Evolutionary conservation across 2,888 invertebrate species (phyloP), one percentile per base, ranked within the genome.

Genomic region (Zaprionus lineosus): DNA sequence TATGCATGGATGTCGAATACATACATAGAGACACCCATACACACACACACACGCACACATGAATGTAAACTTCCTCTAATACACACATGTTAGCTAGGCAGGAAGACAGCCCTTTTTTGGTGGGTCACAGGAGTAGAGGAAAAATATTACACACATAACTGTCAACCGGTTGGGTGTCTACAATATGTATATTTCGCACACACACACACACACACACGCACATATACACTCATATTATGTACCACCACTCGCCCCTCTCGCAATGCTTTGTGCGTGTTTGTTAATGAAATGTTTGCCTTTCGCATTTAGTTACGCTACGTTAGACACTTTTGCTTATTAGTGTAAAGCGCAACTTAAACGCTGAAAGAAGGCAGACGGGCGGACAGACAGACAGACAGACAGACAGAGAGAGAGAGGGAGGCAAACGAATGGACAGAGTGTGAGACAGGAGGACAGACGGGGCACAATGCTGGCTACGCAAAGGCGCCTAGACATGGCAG

Each of bases 321-420:
- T 83, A 84, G 66, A 79, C 85, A 84, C 83, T 82, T 82, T 84
- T 82, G 84, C 84, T 84, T 84, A 84, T 83, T 84, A 84, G 85
- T 74, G 68, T 67, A 78, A 78, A 84, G 82, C 82, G 71, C 74
- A 84, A 70, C 82, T 73, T 84, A 77, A 76, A 70, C 64, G 81
- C 39, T 57, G 53, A 59, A 46, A 41, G 41, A 50, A 40, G 29
- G 46, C 51, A 28, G 26, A n/a, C n/a, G n/a, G n/a, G n/a, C 7
- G 48, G 16, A 24, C n/a, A 40, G 18, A 26, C n/a, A 43, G 26
- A 48, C 6, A 19, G 24, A 31, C 12, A 37, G 11, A 40, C 9
- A 14, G 11, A 41, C 12, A 18, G 9, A 15, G 12, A 40, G 5
- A 24, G 3, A 21, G 5, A 21, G n/a, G n/a, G n/a, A 18, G 29